Evolutionary conservation across 2,888 invertebrate genomes (phyloP).

Genomic region (Ophioninae sp.): DNA sequence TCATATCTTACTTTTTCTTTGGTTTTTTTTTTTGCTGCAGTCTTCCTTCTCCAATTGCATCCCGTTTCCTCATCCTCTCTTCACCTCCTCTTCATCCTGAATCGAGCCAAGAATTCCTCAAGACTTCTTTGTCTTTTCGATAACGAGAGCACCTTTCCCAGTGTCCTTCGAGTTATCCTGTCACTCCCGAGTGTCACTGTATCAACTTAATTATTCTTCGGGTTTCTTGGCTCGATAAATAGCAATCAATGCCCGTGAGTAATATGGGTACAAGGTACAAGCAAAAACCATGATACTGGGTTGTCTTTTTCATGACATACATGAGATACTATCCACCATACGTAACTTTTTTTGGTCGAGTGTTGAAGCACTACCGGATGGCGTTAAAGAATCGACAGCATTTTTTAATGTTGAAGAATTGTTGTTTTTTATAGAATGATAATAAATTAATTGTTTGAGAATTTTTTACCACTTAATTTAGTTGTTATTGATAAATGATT

Average conservation of each 20-base stretch:
- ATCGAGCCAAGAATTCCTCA: conserved; percentile 36
- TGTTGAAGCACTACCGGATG: too few species aligned
- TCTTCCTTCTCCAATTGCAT: conserved; percentile 52
- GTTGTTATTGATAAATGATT: too few species aligned
- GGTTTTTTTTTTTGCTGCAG: conserved; percentile 57
- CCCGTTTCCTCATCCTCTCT: conserved; percentile 57
- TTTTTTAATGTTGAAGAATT: too few species aligned
- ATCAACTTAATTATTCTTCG: conserved; percentile 56
- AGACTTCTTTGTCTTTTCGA: conserved; percentile 34
- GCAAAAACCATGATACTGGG: too few species aligned
- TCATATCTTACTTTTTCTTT: conserved; percentile 38
- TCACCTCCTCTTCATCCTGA: conserved; percentile 36
- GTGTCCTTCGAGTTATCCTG: conserved; percentile 38
- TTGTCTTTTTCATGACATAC: too few species aligned
- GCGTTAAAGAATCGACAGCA: too few species aligned
- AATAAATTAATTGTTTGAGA: too few species aligned
- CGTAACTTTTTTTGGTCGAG: too few species aligned
- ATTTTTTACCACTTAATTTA: too few species aligned
- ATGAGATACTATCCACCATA: too few species aligned
- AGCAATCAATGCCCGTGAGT: conserved; percentile 45
- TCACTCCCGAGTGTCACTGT: conserved; percentile 32
- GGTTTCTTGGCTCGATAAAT: conserved; percentile 43
- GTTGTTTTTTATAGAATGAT: too few species aligned
- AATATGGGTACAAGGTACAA: conserved; percentile 6
- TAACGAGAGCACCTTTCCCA: conserved; percentile 8